These are phyloP conservation scores for Sinocyclocheilus maitianheensis DNA, from an alignment of 2,113 vertebrate species.

Conservation along the genomic window DNA sequence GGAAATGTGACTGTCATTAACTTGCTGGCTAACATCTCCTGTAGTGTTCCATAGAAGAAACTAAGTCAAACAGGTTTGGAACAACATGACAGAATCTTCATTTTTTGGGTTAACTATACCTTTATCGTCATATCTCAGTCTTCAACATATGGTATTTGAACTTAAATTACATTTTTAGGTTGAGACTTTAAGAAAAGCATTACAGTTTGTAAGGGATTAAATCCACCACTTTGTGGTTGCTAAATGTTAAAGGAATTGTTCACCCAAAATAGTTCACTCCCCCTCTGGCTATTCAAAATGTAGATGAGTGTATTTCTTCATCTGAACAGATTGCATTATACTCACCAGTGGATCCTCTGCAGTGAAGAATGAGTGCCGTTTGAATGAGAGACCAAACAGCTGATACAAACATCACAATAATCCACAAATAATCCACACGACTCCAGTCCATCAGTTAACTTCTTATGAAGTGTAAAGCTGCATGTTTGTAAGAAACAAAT, in stretches of 20 bases:
- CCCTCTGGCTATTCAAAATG: no score
- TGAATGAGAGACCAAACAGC: no score
- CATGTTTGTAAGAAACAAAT: no score
- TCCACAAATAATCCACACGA: neutral
- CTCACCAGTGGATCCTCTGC: neutral
- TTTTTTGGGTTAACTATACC: neutral
- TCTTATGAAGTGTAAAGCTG: neutral
- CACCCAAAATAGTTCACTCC: no score
- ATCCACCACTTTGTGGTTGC: no score
- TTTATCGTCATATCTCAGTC: neutral
- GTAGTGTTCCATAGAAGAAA: neutral
- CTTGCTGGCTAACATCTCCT: neutral
- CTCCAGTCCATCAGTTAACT: neutral
- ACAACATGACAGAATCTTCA: neutral
- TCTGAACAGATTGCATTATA: neutral
- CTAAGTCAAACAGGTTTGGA: neutral
- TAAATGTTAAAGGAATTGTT: no score
- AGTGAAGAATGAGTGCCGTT: no score
- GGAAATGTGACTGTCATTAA: neutral
- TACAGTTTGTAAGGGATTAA: no score
- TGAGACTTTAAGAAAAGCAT: no score
- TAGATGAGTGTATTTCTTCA: no score
- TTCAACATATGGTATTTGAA: neutral
- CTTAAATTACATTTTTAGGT: neutral
- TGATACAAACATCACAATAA: neutral